Conservation (phyloP, 1,140 invertebrate genomes). For the Druon quercuslanigerum region DNA sequence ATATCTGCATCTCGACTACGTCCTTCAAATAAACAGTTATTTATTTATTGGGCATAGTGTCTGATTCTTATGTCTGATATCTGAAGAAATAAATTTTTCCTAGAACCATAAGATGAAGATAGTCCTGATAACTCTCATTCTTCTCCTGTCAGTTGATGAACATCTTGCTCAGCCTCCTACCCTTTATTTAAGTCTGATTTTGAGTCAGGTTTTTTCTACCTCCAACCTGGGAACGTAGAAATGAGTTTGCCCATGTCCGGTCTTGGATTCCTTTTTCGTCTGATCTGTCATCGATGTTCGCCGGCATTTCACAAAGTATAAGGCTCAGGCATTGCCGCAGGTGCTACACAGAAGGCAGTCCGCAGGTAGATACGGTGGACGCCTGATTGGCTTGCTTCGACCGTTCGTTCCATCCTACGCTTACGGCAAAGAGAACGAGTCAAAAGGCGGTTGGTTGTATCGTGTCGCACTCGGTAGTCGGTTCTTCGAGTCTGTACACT, state of each 20-base stretch:
- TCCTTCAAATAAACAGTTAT: background rate
- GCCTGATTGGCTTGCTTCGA: slow-evolving; percentile 72
- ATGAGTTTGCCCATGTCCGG: slow-evolving; percentile 29
- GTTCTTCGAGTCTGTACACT: slow-evolving; percentile 47
- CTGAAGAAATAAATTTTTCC: background rate
- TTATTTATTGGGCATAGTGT: background rate
- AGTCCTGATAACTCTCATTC: background rate
- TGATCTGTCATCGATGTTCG: slow-evolving; percentile 63
- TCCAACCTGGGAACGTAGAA: slow-evolving; percentile 34
- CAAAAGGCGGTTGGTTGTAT: slow-evolving; percentile 50
- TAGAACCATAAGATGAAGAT: background rate
- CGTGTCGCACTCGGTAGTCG: slow-evolving; percentile 53
- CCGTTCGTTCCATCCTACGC: slow-evolving; percentile 59
- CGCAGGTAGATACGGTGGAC: slow-evolving; percentile 70
- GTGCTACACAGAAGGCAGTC: slow-evolving; percentile 70
- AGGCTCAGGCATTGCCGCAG: slow-evolving; percentile 60
- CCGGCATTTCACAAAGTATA: slow-evolving; percentile 69
- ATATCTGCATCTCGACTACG: background rate
- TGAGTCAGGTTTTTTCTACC: slow-evolving; percentile 2
- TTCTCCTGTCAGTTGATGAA: background rate
- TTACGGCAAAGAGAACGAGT: slow-evolving; percentile 50
- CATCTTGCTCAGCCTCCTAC: background rate
- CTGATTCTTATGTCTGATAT: background rate
- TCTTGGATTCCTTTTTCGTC: slow-evolving; percentile 40
- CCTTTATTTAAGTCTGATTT: slow-evolving; percentile 1